A percentile compares a stretch with the other conserved stretches of the same genome.
These are phyloP conservation scores for Loris lydekkerianus DNA, from an alignment of 2,797 vertebrate species.

Conservation along the genomic window DNA sequence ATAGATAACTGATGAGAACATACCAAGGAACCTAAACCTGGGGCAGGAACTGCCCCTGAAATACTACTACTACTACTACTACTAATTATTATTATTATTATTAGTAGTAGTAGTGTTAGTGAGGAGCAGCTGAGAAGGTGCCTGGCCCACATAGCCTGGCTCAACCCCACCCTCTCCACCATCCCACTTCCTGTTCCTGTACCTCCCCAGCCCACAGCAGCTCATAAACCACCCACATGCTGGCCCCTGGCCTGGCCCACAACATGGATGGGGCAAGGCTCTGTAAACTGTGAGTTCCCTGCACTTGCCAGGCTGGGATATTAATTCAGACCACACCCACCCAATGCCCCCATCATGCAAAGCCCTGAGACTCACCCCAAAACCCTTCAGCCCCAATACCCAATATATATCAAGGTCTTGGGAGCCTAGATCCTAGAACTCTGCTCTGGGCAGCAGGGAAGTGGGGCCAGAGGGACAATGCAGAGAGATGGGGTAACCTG, in stretches of 20 bases:
- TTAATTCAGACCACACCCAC: not conserved
- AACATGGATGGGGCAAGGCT: not conserved
- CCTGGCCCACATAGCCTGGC: not conserved
- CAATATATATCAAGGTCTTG: not conserved
- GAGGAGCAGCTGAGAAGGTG: constrained; percentile 21
- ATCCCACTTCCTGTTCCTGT: constrained; percentile 69
- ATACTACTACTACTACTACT: not conserved
- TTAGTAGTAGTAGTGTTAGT: no score
- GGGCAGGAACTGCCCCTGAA: not conserved
- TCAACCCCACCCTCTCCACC: not conserved
- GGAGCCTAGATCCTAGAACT: not conserved
- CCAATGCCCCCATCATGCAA: not conserved
- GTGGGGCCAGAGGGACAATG: not conserved
- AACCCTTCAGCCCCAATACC: not conserved
- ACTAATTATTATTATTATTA: no score
- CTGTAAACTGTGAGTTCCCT: not conserved
- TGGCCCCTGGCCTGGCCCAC: constrained; percentile 38
- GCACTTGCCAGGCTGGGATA: not conserved
- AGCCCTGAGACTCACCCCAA: not conserved
- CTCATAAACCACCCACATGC: constrained; percentile 57
- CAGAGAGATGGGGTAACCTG: not conserved
- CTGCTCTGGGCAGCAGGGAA: not conserved
- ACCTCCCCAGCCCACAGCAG: constrained; percentile 39
- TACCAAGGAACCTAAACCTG: not conserved
- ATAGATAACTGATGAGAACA: not conserved